Evolutionary conservation across 2,797 vertebrate species (phyloP).

Genomic region (Sebastes trivittatus): DNA sequence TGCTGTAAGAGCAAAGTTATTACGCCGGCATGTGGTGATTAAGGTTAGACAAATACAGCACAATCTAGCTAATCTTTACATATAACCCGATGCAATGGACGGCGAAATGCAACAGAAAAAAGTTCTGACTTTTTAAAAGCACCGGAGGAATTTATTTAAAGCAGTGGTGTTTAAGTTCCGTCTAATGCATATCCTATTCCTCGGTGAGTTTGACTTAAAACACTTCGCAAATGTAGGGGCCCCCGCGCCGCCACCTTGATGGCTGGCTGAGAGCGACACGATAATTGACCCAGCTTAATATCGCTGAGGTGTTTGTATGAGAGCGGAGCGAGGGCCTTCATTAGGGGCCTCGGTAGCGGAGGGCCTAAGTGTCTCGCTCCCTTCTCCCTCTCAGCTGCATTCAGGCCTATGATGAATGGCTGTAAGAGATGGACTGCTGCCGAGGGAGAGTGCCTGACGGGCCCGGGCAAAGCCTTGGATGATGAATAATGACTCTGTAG

Average conservation of each 20-base stretch:
- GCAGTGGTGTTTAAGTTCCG: constrained; percentile 38
- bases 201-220: constrained; percentile 52
- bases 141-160: constrained; percentile 36
- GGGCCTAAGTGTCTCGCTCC: constrained; percentile 65
- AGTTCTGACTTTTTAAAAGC: constrained; percentile 51
- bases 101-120: background rate
- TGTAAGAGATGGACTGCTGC: constrained; percentile 77
- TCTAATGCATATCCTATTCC: constrained; percentile 48
- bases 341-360: constrained; percentile 61
- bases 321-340: constrained; percentile 64
- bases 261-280: constrained; percentile 71
- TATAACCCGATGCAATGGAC: constrained; percentile 7
- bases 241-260: constrained; percentile 50
- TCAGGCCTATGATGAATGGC: constrained; percentile 79
- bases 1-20: background rate
- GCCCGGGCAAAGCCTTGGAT: constrained; percentile 71
- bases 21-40: background rate
- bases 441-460: constrained; percentile 76
- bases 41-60: background rate
- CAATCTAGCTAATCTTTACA: background rate
- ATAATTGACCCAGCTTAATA: constrained; percentile 84
- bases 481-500: constrained; percentile 81
- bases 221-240: constrained; percentile 48
- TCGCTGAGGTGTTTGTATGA: constrained; percentile 76
- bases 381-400: constrained; percentile 63